A percentile compares a stretch with the other conserved stretches of the same genome.
phyloP scores from a whole-genome alignment of 2,113 vertebrate genomes.

The Ictidomys tridecemlineatus region DNA sequence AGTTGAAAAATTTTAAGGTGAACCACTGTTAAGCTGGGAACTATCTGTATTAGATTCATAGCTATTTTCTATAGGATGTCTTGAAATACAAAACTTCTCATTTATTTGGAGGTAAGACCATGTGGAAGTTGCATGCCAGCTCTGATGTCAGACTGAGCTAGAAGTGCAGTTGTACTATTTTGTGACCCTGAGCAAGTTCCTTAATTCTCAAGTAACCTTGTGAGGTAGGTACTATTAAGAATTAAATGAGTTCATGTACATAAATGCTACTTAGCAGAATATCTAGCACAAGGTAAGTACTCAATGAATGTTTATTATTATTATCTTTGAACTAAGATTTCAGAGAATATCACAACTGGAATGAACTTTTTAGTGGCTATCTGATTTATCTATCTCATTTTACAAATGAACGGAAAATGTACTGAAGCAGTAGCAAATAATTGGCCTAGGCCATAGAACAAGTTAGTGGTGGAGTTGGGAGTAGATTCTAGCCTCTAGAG shows the following conservation, averaged over 20 bases:
- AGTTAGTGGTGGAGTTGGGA: background rate
- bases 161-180: background rate
- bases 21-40: background rate
- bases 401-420: background rate
- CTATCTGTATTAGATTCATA: constrained; percentile 3
- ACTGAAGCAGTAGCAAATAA: constrained; percentile 24
- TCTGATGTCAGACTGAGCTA: background rate
- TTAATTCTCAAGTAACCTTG: background rate
- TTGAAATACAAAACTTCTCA: constrained; percentile 20
- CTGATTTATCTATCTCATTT: background rate
- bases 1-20: background rate
- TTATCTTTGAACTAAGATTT: constrained; percentile 36
- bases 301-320: constrained; percentile 37
- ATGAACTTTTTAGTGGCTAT: background rate
- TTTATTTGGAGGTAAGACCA: constrained; percentile 2
- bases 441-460: constrained; percentile 4
- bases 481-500: constrained; percentile 16
- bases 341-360: constrained; percentile 23
- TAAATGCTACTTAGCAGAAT: background rate
- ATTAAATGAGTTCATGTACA: background rate
- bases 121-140: background rate
- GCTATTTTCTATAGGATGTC: background rate
- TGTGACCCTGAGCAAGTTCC: background rate
- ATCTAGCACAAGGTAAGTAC: background rate
- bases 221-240: background rate